Conservation (phyloP, 2,888 invertebrate species). For the Ypsolopha scabrella region DNA sequence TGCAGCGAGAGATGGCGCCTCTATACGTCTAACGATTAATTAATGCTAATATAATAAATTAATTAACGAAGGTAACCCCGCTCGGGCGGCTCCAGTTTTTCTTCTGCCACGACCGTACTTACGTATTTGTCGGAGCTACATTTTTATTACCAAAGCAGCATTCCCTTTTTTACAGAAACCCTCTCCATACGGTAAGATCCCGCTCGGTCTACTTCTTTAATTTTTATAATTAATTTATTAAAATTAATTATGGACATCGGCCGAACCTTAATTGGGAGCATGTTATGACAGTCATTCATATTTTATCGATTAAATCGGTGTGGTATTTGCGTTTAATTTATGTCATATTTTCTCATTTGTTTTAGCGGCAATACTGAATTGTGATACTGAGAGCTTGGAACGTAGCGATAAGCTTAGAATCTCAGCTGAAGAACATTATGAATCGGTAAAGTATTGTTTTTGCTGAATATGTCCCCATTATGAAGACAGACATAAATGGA, state of each 20-base stretch:
- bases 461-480: too few relatives aligned
- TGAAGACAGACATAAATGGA: too few relatives aligned
- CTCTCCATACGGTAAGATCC: slow-evolving; percentile 26
- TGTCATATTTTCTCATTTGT: slow-evolving; percentile 40
- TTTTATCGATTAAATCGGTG: slow-evolving; percentile 32
- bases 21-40: slow-evolving; percentile 51
- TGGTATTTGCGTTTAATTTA: slow-evolving; percentile 31
- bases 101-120: slow-evolving; percentile 23
- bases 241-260: slow-evolving; percentile 31
- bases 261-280: slow-evolving; percentile 33
- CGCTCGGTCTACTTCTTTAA: slow-evolving; percentile 26
- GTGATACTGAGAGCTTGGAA: slow-evolving; percentile 18
- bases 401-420: slow-evolving; percentile 22
- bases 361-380: slow-evolving; percentile 20
- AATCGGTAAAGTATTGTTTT: too few relatives aligned
- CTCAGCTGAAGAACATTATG: too few relatives aligned
- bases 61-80: slow-evolving; percentile 62
- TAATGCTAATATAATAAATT: slow-evolving; percentile 66
- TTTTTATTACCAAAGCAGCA: slow-evolving; percentile 38
- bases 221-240: slow-evolving; percentile 48
- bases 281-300: slow-evolving; percentile 33
- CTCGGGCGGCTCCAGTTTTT: slow-evolving; percentile 46
- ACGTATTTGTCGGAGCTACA: slow-evolving; percentile 39
- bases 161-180: slow-evolving; percentile 38
- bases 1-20: slow-evolving; percentile 33